Conservation (phyloP, 2,113 vertebrate genomes). For the Charadrius vociferus region DNA sequence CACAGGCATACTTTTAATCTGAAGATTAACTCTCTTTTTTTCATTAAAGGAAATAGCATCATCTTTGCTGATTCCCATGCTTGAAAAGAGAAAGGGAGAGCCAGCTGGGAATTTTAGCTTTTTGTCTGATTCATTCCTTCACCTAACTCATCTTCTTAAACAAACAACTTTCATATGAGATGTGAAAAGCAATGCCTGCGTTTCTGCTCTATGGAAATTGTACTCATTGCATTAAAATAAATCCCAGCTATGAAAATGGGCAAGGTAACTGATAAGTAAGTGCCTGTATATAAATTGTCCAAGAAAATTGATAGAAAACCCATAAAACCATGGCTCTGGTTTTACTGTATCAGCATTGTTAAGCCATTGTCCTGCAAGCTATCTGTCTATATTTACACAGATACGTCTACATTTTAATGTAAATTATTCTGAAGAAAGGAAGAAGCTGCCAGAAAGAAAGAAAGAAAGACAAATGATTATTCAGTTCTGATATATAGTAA, state of each 20-base stretch:
- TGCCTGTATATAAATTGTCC: not conserved
- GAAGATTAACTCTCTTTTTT: not conserved
- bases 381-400: not conserved
- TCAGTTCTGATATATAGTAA: not conserved
- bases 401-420: not conserved
- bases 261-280: not conserved
- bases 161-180: not conserved
- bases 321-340: not conserved
- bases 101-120: not conserved
- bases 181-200: not conserved
- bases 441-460: not conserved
- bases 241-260: not conserved
- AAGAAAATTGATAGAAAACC: not conserved
- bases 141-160: not conserved
- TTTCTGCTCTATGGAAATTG: not conserved
- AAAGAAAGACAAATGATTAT: not conserved
- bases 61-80: not conserved
- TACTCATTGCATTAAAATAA: not conserved
- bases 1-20: not conserved
- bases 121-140: not conserved
- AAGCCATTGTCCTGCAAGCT: not conserved
- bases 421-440: not conserved
- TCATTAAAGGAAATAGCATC: conserved; percentile 10
- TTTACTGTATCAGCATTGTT: not conserved
- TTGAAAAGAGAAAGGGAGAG: conserved; percentile 2